Conservation (phyloP, 2,113 vertebrate species). For the Astatotilapia flaviijosephi region DNA sequence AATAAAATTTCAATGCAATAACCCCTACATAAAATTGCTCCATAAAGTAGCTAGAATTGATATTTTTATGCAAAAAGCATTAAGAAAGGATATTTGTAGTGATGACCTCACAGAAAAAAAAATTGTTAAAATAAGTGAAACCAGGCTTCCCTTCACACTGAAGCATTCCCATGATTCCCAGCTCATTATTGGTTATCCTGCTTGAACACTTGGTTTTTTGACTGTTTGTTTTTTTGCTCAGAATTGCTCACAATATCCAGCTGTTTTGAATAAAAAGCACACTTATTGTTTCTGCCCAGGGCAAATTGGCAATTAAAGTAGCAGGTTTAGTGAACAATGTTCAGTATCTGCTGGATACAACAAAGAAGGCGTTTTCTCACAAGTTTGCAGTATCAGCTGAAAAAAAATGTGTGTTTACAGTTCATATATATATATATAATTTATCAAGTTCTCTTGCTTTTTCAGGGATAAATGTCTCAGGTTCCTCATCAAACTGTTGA, state of each 20-base stretch:
- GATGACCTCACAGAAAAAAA: not conserved
- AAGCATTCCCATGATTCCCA: not conserved
- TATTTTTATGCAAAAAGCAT: not conserved
- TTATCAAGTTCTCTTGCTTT: too few relatives aligned
- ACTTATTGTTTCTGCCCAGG: not conserved
- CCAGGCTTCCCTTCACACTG: not conserved
- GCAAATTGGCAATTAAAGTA: not conserved
- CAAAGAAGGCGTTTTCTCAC: not conserved
- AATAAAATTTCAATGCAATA: not conserved
- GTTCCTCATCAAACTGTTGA: conserved; percentile 52
- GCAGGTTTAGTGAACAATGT: not conserved
- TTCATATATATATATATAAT: not conserved
- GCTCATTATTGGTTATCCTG: not conserved
- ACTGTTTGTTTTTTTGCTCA: not conserved
- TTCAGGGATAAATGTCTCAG: not conserved
- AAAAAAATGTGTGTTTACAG: not conserved
- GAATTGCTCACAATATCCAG: not conserved
- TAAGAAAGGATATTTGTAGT: not conserved
- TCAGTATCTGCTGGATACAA: not conserved
- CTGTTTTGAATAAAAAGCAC: not conserved
- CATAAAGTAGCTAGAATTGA: not conserved
- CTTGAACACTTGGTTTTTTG: not conserved
- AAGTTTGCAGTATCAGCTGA: not conserved
- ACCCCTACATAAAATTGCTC: not conserved
- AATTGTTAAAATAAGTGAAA: not conserved